Evolutionary conservation across 1,140 invertebrate species (phyloP), one percentile per base, ranked within the genome.

Genomic region (Papilio machaon): DNA sequence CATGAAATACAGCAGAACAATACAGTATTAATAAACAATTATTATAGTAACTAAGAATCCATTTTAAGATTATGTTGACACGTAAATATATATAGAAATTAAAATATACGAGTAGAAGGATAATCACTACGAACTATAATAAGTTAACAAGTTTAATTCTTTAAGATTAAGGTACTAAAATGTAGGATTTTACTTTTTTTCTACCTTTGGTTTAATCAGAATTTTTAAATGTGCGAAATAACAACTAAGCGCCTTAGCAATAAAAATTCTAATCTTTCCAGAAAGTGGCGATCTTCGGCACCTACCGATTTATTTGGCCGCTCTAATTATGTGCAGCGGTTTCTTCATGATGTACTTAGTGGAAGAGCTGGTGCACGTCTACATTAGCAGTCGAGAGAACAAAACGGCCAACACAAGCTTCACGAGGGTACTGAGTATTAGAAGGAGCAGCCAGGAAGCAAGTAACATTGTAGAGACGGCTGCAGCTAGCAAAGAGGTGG

Each of bases 331-430:
- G 94, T 97, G 97, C 88, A 85, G 92, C 17, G 97, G 98, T 5
- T 98, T 98, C 91, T 98, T 98, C 90, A 95, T 97, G 67, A 97
- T 98, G 95, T 98, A 97, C 87, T 94, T 98, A 8, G 95, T 98
- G 0, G 98, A 98, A 88, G 98, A 98, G 89, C 87, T 97, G 8
- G 97, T 98, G 9, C 97, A 98, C 85, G 88, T 95, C 0, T 97
- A 96, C 87, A 91, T 97, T 38, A 95, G 95, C 85, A 91, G 87
- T 43, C 91, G 94, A 54, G 91, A 95, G 74, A 94, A 94, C 8
- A 91, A 92, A 74, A 91, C 85, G 81, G 85, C 84, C 0, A 88
- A 91, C 35, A 91, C 86, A 0, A 92, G 80, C 84, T 95, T 93
- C 87, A 94, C 92, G 81, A 95, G 89, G 80, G 91, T 91, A 6